phyloP scores from a whole-genome alignment of 1,140 invertebrate species.

The Papilio glaucus region DNA sequence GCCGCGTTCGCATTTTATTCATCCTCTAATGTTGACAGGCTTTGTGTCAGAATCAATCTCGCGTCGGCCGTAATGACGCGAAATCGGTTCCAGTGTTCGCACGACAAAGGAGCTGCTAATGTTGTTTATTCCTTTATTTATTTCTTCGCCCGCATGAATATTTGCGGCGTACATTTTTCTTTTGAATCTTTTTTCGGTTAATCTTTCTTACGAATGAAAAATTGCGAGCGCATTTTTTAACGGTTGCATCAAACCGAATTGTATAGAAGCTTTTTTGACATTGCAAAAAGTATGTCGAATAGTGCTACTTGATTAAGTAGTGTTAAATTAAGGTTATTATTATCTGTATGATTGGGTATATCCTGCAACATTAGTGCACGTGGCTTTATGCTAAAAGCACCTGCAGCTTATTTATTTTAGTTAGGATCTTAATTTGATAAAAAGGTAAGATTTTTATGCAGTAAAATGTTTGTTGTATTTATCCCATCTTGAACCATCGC shows the following conservation, averaged over 20 bases:
- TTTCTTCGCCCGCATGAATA: constrained; percentile 59
- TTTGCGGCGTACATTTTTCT: constrained; percentile 46
- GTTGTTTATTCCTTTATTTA: constrained; percentile 68
- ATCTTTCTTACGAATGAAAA: constrained; percentile 36
- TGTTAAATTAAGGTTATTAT: constrained; percentile 17
- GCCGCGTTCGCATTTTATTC: constrained; percentile 68
- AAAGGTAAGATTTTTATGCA: too few relatives aligned
- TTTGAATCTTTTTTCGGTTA: constrained; percentile 40
- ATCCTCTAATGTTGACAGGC: constrained; percentile 66
- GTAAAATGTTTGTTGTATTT: too few relatives aligned
- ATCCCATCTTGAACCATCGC: too few relatives aligned
- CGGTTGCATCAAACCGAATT: constrained; percentile 28
- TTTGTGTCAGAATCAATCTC: constrained; percentile 79
- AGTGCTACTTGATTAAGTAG: constrained; percentile 23
- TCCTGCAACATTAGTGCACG: background rate
- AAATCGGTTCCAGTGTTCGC: constrained; percentile 72
- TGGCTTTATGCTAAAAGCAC: background rate
- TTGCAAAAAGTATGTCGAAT: background rate
- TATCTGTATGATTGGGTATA: background rate
- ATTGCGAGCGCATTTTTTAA: constrained; percentile 33
- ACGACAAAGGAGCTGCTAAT: constrained; percentile 72
- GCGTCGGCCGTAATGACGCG: constrained; percentile 71
- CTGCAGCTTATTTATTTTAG: too few relatives aligned
- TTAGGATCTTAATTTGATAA: too few relatives aligned
- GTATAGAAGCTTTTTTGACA: constrained; percentile 11